Evolutionary conservation across 2,797 vertebrate genomes (phyloP).

Genomic region (Tolypeutes matacus): DNA sequence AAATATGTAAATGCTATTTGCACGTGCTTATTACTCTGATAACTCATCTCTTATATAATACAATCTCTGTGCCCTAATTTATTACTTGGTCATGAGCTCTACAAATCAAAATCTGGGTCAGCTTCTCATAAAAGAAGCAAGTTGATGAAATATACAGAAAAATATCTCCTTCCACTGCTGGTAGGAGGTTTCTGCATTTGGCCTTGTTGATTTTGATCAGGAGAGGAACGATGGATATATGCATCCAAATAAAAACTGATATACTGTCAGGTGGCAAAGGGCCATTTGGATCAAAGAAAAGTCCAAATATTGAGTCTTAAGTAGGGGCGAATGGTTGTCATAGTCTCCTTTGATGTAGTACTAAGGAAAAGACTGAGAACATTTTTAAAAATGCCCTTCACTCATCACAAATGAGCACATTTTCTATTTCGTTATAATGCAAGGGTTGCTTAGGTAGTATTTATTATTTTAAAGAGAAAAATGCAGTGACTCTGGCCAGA

Average conservation of each 20-base stretch:
- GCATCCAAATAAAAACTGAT: background rate
- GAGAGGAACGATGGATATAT: background rate
- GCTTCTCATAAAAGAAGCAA: conserved; percentile 55
- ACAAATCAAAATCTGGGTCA: conserved; percentile 71
- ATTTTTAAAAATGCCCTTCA: background rate
- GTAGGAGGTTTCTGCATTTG: background rate
- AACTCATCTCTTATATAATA: conserved; percentile 75
- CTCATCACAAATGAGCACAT: background rate
- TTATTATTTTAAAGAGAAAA: conserved; percentile 46
- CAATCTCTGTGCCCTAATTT: conserved; percentile 69
- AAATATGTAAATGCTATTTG: conserved; percentile 84
- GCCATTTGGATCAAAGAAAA: background rate
- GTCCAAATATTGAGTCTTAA: background rate
- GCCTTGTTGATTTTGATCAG: background rate
- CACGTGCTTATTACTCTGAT: conserved; percentile 73
- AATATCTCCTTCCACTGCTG: background rate
- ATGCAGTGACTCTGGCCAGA: background rate
- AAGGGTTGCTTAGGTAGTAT: background rate
- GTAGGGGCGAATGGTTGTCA: background rate
- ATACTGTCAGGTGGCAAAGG: background rate
- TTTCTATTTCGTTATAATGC: conserved; percentile 1
- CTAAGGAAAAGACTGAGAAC: conserved; percentile 48
- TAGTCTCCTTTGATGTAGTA: background rate
- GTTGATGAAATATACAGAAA: background rate
- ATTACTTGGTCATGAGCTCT: conserved; percentile 62